Evolutionary conservation across 1,140 invertebrate species (phyloP), one percentile per base, ranked within the genome.

Genomic region (Monochamus saltuarius): DNA sequence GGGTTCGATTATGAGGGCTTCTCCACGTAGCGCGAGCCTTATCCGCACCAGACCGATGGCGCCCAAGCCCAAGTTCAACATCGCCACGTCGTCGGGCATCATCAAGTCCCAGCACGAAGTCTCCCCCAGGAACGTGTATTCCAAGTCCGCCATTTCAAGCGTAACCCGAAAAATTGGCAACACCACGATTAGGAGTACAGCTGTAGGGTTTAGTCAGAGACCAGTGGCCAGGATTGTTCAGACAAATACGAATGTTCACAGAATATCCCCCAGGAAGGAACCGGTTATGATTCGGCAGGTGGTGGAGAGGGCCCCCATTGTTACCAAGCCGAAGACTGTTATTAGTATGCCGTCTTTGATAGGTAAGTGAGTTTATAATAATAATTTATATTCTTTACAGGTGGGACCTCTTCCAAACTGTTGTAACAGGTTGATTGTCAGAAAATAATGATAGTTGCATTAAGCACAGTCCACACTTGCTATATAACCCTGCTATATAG

Each of bases 331-430:
- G 7, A 72, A 69, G 39, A 56, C 65, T 13, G 66, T 72, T 14
- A 73, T 73, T 13, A 69, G 46, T 45, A 73, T 73, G 72, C 72
- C 72, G 2, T 65, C 70, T 47, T 55, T 73, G 17, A 61, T 67
- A 51, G 67, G 64, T 64, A 36, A 56, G 50, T 49, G 38, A 13
- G 7, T 6, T 14, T 38, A 3, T 29, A n/a, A n/a, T 29, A 6
- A 3, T 29, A 3, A 29, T 29, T 29, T 29, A 29, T 29, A 29
- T 29, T 3, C 22, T 29, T 2, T 6, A 29, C 22, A 29, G 6
- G 22, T 29, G 22, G 6, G 22, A 29, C 6, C 2, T 29, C 22
- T 29, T 2, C 22, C 22, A 29, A n/a, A n/a, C n/a, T n/a, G n/a
- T n/a, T n/a, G n/a, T n/a, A n/a, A n/a, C n/a, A n/a, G n/a, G n/a